Percentiles rank a stretch among this genome's conserved stretches.
These are phyloP conservation scores for Silvanus unidentatus DNA, from an alignment of 2,888 invertebrate species.

Conservation along the genomic window DNA sequence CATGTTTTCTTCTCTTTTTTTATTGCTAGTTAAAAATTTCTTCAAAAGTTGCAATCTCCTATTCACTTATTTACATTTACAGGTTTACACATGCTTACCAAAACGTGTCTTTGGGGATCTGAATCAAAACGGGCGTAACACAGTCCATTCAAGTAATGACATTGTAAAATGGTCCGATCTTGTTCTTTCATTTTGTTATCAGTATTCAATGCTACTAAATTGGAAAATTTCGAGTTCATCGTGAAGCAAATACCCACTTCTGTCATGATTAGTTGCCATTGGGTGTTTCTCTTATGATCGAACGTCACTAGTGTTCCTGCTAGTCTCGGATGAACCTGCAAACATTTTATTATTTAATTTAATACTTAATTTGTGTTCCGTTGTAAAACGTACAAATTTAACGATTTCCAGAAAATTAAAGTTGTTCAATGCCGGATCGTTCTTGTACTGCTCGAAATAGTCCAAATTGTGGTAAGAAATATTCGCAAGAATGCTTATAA, in stretches of 20 bases:
- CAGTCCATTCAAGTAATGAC: slow-evolving; percentile 46
- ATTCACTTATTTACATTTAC: too few species aligned
- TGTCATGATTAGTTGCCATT: slow-evolving; percentile 55
- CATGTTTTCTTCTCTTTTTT: too few species aligned
- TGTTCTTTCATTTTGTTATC: neutral
- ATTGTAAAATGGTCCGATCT: slow-evolving; percentile 29
- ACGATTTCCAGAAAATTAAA: slow-evolving; percentile 47
- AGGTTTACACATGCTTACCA: too few species aligned
- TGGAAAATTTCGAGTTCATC: slow-evolving; percentile 55
- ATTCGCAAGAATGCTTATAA: slow-evolving; percentile 47
- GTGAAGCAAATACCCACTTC: slow-evolving; percentile 62
- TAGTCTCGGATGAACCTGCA: slow-evolving; percentile 50
- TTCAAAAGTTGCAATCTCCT: too few species aligned
- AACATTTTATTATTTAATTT: slow-evolving; percentile 14
- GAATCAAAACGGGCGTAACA: slow-evolving; percentile 48
- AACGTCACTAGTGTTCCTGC: slow-evolving; percentile 49
- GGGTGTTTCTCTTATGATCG: slow-evolving; percentile 36
- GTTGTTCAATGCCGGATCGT: slow-evolving; percentile 44
- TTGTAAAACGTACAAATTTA: slow-evolving; percentile 46
- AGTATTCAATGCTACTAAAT: slow-evolving; percentile 44
- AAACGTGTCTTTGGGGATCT: slow-evolving; percentile 27
- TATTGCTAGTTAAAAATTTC: too few species aligned
- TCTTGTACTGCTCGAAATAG: slow-evolving; percentile 41
- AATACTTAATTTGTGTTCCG: slow-evolving; percentile 1
- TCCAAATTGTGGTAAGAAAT: slow-evolving; percentile 44